phyloP scores from a whole-genome alignment of 2,888 invertebrate genomes.

The Petrolisthes manimaculis region DNA sequence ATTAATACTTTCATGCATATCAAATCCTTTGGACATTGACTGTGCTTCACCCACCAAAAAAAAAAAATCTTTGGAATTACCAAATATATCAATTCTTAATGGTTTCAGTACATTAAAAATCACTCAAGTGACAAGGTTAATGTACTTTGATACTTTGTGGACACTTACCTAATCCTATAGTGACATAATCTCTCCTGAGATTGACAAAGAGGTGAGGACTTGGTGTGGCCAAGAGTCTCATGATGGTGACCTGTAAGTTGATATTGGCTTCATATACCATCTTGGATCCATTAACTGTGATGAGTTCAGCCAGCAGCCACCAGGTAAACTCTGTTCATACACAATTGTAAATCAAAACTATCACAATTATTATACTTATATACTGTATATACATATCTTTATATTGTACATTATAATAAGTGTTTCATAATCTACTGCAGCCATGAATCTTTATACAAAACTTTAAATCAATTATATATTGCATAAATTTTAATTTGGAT shows the following conservation, averaged over 20 bases:
- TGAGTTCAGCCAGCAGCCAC: slow-evolving; percentile 54
- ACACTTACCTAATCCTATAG: slow-evolving; percentile 48
- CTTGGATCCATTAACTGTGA: slow-evolving; percentile 46
- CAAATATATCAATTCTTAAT: no score
- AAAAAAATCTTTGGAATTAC: no score
- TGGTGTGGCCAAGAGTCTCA: slow-evolving; percentile 49
- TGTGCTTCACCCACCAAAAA: no score
- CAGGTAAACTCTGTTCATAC: slow-evolving; percentile 56
- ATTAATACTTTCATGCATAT: background rate
- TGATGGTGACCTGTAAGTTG: slow-evolving; percentile 54
- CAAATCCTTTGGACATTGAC: background rate
- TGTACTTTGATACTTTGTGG: slow-evolving; percentile 19
- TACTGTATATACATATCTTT: background rate
- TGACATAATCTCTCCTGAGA: slow-evolving; percentile 46
- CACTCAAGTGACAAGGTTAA: no score
- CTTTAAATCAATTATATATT: no score
- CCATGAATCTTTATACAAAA: no score
- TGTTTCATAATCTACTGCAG: background rate
- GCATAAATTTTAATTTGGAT: no score
- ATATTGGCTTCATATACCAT: slow-evolving; percentile 48
- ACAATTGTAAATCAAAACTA: slow-evolving; percentile 7
- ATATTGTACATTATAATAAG: background rate
- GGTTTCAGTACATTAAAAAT: no score
- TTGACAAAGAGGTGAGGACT: slow-evolving; percentile 39
- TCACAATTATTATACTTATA: background rate